Base-by-base conservation (phyloP, 2,113 vertebrate species). In the Podocnemis expansa region DNA sequence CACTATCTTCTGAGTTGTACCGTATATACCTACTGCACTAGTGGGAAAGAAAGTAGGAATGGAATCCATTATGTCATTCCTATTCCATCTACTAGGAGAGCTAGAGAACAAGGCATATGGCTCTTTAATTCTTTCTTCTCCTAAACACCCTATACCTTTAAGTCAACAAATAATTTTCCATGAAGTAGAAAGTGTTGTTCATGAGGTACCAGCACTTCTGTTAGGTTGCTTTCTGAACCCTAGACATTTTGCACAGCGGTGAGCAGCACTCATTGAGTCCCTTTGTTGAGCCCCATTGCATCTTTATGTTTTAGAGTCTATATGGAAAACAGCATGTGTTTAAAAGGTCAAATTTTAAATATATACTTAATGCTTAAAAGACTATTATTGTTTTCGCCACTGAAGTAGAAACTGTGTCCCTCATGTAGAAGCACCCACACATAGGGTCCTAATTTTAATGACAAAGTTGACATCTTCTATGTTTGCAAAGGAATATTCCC, bases 401-500 rank as follows among this genome's bases (percentile, higher is more conserved):
- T 96, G 85, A 95, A 95, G 95, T 21, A 25, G 43, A 94, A 96
- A 91, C 82, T 92, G 60, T 81, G 82, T 94, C 82, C 67, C 78
- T 91, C 3, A 1, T 93, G 70, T 58, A 90, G 43, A 82, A 92
- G 93, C 93, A 90, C 89, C 58, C 55, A n/a, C 56, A 29, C 83
- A 83, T 67, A 75, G 58, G 88, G 38, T 84, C 79, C 70, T 75
- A 78, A 75, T 93, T 90, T 95, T 97, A 89, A 94, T 94, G 94
- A 97, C 91, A 93, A 94, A 88, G 84, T 90, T 94, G 96, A 93
- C 96, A 94, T 89, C 75, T 73, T 95, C 81, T 80, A 52, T 79
- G 19, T 92, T 97, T 95, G 87, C 91, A 94, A 97, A 90, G 94
- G 89, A 97, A 96, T 81, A 81, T 96, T 78, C 86, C 93, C 88